These are phyloP conservation scores for Calyptomena viridis DNA, from an alignment of 2,113 vertebrate species.

Conservation along the genomic window DNA sequence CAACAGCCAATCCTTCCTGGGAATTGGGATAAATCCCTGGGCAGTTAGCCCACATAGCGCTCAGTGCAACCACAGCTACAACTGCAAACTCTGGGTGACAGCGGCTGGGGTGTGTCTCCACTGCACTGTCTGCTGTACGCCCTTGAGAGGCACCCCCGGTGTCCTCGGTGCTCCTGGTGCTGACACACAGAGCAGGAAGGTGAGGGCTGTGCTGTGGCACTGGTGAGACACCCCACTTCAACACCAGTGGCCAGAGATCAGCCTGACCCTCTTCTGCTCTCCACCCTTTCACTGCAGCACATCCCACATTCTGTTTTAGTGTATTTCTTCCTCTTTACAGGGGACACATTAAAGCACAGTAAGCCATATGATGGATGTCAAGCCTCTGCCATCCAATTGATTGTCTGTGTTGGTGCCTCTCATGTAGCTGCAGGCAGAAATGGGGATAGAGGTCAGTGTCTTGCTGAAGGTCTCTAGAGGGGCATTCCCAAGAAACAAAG, in stretches of 20 bases:
- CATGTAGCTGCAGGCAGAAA: not conserved
- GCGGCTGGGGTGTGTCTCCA: not conserved
- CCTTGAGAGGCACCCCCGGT: rapidly evolving
- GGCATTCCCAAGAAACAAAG: not conserved
- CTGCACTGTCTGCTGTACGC: rapidly evolving
- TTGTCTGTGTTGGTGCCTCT: not conserved
- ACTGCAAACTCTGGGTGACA: not conserved
- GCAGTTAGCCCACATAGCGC: not conserved
- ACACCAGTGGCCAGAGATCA: not conserved
- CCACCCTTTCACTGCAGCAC: not conserved
- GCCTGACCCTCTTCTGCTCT: not conserved
- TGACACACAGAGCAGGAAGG: not conserved
- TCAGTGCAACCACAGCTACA: not conserved
- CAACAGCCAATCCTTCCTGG: not conserved
- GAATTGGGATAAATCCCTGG: not conserved
- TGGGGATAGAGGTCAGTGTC: not conserved
- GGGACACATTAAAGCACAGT: not conserved
- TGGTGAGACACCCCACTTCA: not conserved
- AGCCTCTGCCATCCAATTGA: not conserved
- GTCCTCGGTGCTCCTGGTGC: not conserved
- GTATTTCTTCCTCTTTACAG: not conserved
- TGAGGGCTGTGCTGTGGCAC: rapidly evolving
- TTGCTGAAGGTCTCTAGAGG: not conserved
- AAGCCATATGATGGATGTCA: rapidly evolving
- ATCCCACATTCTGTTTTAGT: not conserved